Evolutionary conservation across 2,113 vertebrate species (phyloP).

Genomic region (Herpetotheres cachinnans): DNA sequence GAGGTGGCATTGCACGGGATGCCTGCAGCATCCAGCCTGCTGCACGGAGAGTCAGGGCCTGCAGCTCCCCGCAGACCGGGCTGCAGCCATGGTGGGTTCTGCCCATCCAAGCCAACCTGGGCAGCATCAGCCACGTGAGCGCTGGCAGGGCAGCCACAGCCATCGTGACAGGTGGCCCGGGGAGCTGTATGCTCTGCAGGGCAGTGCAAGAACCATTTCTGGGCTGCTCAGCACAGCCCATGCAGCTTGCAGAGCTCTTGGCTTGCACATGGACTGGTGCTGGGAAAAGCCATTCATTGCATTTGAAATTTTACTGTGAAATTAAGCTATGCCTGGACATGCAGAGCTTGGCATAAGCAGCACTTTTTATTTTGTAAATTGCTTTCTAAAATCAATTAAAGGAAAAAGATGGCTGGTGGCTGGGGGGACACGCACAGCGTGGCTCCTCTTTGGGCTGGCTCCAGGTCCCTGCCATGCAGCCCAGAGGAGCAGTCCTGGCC

Average conservation of each 20-base stretch:
- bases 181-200: neutral
- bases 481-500: neutral
- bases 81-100: neutral
- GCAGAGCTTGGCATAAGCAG: neutral
- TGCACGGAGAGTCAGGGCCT: neutral
- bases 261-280: neutral
- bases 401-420: neutral
- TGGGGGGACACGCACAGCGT: neutral
- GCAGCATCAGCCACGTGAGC: neutral
- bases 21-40: neutral
- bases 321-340: constrained; percentile 11
- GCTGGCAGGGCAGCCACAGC: neutral
- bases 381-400: constrained; percentile 39
- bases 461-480: neutral
- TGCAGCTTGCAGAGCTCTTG: neutral
- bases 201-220: neutral
- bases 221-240: neutral
- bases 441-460: neutral
- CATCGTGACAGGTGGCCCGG: rapidly evolving
- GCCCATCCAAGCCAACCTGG: rapidly evolving
- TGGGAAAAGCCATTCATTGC: constrained; percentile 7
- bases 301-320: constrained; percentile 16
- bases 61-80: rapidly evolving
- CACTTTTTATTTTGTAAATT: constrained; percentile 7
- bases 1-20: rapidly evolving